phyloP scores from a whole-genome alignment of 2,113 vertebrate genomes.

The Phalacrocorax pelagicus region DNA sequence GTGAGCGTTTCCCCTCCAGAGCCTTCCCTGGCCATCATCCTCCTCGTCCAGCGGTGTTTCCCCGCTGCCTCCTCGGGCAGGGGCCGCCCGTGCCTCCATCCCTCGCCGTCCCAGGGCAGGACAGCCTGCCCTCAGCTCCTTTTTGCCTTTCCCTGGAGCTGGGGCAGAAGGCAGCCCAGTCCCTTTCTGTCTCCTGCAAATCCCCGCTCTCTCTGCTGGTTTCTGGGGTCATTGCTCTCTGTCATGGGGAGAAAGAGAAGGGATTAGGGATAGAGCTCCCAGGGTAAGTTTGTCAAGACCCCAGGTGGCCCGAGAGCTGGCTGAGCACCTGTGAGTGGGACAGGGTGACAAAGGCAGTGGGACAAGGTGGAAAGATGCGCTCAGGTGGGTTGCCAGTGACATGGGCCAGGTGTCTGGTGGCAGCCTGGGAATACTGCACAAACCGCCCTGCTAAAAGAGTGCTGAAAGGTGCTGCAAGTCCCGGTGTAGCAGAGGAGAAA shows the following conservation, averaged over 20 bases:
- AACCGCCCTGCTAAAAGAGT: too few relatives aligned
- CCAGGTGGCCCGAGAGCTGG: background rate
- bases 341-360: background rate
- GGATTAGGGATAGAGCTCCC: background rate
- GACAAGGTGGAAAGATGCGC: background rate
- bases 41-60: background rate
- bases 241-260: background rate
- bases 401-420: background rate
- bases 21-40: background rate
- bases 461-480: fast-evolving
- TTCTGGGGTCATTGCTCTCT: background rate
- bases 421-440: background rate
- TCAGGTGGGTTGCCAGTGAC: background rate
- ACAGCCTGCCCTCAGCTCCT: fast-evolving
- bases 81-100: background rate
- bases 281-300: background rate
- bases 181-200: background rate
- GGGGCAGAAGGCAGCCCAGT: background rate
- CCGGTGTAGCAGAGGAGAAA: fast-evolving
- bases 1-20: background rate
- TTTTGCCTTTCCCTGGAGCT: background rate
- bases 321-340: background rate
- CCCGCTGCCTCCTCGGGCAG: background rate
- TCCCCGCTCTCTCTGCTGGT: background rate
- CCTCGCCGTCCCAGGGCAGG: background rate